Conservation (phyloP, 2,888 invertebrate genomes). For the Incurvaria masculella region DNA sequence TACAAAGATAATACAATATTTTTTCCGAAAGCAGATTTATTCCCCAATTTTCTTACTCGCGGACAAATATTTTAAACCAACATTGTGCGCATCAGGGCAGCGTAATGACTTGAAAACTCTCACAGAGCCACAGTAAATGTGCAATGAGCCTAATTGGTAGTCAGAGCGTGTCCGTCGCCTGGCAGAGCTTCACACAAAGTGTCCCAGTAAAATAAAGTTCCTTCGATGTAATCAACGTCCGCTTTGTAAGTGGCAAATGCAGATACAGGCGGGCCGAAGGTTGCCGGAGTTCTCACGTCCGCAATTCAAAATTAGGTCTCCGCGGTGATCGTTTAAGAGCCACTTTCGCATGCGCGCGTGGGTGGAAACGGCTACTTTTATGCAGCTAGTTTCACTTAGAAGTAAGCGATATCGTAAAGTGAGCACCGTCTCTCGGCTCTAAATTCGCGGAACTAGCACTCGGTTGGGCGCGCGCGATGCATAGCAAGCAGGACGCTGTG, state of each 20-base stretch:
- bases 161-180: not conserved
- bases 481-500: not conserved
- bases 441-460: not conserved
- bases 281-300: too few species aligned
- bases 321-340: not conserved
- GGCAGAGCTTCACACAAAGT: too few species aligned
- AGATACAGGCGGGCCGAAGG: not conserved
- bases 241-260: not conserved
- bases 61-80: too few species aligned
- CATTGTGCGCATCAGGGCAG: too few species aligned
- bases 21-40: too few species aligned
- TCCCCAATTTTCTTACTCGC: too few species aligned
- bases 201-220: too few species aligned
- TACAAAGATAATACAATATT: too few species aligned
- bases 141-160: not conserved
- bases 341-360: not conserved
- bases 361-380: not conserved
- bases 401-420: not conserved
- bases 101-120: too few species aligned
- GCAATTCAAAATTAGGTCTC: not conserved
- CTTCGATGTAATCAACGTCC: not conserved
- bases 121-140: too few species aligned
- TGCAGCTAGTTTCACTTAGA: not conserved
- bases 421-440: not conserved
- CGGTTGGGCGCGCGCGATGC: not conserved